A percentile compares a stretch with the other conserved stretches of the same genome.
Evolutionary conservation across 2,797 vertebrate species (phyloP).

Genomic region (Sebastes vulpes): DNA sequence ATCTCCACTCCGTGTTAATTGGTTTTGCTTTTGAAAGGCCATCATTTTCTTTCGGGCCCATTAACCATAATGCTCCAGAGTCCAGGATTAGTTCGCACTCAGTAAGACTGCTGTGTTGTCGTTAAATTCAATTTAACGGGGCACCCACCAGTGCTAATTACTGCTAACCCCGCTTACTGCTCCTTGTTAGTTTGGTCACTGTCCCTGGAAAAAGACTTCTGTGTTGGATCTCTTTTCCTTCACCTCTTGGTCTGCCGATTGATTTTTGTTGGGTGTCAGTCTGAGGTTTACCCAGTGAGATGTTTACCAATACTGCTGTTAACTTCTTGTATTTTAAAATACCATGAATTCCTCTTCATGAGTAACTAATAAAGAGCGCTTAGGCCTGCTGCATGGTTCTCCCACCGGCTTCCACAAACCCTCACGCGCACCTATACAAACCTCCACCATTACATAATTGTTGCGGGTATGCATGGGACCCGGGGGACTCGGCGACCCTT

Average conservation of each 20-base stretch:
- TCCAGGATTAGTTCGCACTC: constrained; percentile 83
- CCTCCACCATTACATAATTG: too few species aligned
- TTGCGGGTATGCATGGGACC: too few species aligned
- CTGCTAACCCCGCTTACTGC: constrained; percentile 60
- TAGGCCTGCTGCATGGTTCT: too few species aligned
- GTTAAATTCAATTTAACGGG: constrained; percentile 87
- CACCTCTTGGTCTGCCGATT: neutral
- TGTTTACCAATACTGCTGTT: neutral
- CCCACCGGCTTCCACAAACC: too few species aligned
- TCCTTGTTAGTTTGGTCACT: constrained; percentile 59
- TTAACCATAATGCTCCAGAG: constrained; percentile 85
- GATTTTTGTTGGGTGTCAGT: neutral
- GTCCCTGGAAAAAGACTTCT: constrained; percentile 21
- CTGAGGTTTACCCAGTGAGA: neutral
- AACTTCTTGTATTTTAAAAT: neutral
- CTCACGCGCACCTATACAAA: too few species aligned
- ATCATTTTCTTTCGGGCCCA: constrained; percentile 88
- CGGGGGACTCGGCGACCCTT: too few species aligned
- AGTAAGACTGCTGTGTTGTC: constrained; percentile 85
- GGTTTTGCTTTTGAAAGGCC: constrained; percentile 87
- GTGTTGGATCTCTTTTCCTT: neutral
- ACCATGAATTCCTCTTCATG: neutral
- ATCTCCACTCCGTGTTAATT: constrained; percentile 85
- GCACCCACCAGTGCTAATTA: constrained; percentile 84
- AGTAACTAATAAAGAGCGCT: neutral